phyloP scores from a whole-genome alignment of 1,140 invertebrate species.

The Bombus ignitus region DNA sequence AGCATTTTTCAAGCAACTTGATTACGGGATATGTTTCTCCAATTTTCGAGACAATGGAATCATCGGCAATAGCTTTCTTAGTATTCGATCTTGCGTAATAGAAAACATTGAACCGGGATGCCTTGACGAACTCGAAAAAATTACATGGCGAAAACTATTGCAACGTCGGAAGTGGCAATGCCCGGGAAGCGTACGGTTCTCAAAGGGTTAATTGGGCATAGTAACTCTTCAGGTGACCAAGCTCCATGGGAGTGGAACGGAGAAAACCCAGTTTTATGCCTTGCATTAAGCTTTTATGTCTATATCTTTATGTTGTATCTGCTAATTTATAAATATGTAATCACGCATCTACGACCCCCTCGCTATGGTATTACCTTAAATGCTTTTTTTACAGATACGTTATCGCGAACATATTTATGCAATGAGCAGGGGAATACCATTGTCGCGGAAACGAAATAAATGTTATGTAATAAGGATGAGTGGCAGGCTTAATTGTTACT shows the following conservation, averaged over 20 bases:
- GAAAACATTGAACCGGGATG: constrained; percentile 8
- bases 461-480: constrained; percentile 9
- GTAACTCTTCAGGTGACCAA: constrained; percentile 80
- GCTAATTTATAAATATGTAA: constrained; percentile 46
- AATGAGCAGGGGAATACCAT: constrained; percentile 3
- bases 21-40: background rate
- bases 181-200: constrained; percentile 78
- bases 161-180: constrained; percentile 79
- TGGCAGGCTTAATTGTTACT: background rate
- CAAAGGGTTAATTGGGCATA: constrained; percentile 83
- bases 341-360: constrained; percentile 18
- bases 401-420: constrained; percentile 23
- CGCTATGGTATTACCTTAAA: constrained; percentile 22
- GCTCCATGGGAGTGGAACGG: constrained; percentile 80
- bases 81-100: background rate
- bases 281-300: constrained; percentile 52
- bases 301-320: constrained; percentile 47
- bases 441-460: constrained; percentile 3
- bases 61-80: background rate
- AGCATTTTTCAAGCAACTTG: background rate
- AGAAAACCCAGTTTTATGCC: constrained; percentile 73
- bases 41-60: background rate
- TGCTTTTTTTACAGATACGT: constrained; percentile 12
- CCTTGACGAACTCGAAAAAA: constrained; percentile 68
- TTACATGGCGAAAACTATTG: constrained; percentile 74